Percentiles rank a stretch among this genome's conserved stretches.
These are phyloP conservation scores for Acleris emargana DNA, from an alignment of 2,888 invertebrate genomes.

Conservation along the genomic window DNA sequence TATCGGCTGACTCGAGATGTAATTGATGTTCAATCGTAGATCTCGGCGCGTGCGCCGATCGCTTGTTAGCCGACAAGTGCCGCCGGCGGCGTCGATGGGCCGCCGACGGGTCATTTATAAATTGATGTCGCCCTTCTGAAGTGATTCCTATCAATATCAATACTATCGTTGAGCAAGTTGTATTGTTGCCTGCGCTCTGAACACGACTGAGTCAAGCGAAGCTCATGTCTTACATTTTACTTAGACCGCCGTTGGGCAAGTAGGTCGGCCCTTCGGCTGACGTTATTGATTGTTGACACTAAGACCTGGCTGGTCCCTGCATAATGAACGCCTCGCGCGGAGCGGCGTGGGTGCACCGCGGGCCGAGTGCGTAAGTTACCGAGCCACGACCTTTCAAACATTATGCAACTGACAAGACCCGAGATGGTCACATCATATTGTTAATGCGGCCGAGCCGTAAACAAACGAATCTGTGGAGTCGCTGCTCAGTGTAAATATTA, in stretches of 20 bases:
- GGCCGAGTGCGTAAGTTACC: neutral
- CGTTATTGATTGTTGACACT: conserved; percentile 10
- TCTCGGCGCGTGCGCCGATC: conserved; percentile 9
- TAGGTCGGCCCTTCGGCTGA: conserved; percentile 7
- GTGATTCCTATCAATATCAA: conserved; percentile 19
- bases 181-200: neutral
- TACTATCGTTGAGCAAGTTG: neutral
- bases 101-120: conserved; percentile 19
- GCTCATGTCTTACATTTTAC: no score
- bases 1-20: conserved; percentile 5
- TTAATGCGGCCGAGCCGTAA: neutral
- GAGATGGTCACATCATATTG: neutral
- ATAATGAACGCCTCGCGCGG: conserved; percentile 8
- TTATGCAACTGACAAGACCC: neutral
- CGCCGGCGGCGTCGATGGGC: conserved; percentile 16
- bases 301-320: neutral
- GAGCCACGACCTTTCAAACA: neutral
- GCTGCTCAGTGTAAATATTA: conserved; percentile 28
- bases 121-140: conserved; percentile 19
- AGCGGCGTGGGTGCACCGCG: neutral
- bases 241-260: neutral
- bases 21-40: neutral
- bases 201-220: neutral
- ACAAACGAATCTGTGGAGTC: conserved; percentile 3
- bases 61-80: neutral